Base-by-base conservation (phyloP, 2,888 invertebrate species). In the Aporophyla nigra region DNA sequence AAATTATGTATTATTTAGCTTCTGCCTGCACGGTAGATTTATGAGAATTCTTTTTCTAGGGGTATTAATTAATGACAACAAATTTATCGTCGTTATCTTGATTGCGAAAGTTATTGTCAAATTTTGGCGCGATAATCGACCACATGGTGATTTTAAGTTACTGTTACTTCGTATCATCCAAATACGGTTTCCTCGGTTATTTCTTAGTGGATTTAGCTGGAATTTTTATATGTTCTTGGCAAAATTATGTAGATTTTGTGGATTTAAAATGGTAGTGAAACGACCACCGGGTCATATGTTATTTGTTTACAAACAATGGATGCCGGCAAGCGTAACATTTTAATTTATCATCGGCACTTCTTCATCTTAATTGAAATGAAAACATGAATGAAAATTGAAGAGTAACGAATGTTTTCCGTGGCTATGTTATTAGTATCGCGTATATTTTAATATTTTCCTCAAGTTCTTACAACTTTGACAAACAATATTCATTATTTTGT, bases 251-350 rank as follows among this genome's bases (percentile, higher is more conserved):
- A 72, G 84, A 87, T 90, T 89, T 87, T 83, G 71, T 86, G 68
- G 79, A 84, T 83, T 86, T 74, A 86, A 88, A 83, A 86, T 83
- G 56, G 80, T 78, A 66, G 63, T 70, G 74, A 79, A 85, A 87
- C 89, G 91, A 90, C 85, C 69, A 75, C 65, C 82, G 82, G 88
- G 93, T 93, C 96, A 96, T 96, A 94, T 96, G 96, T 94, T 95
- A 93, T 95, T 96, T 96, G 96, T 96, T 96, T 96, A 96, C 96
- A 94, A 96, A 96, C 96, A 96, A 93, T 87, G 87, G 88, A 87
- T 85, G 94, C 96, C 96, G 96, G 96, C 92, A 92, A 84, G 90
- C 85, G 77, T 84, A 90, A 66, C 62, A 73, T 80, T 80, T 80
- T 82, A 82, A 85, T 83, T 88, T 82, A 78, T 59, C 68, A 76